Conservation (phyloP, 1,140 invertebrate species). For the Tachypleus tridentatus region DNA sequence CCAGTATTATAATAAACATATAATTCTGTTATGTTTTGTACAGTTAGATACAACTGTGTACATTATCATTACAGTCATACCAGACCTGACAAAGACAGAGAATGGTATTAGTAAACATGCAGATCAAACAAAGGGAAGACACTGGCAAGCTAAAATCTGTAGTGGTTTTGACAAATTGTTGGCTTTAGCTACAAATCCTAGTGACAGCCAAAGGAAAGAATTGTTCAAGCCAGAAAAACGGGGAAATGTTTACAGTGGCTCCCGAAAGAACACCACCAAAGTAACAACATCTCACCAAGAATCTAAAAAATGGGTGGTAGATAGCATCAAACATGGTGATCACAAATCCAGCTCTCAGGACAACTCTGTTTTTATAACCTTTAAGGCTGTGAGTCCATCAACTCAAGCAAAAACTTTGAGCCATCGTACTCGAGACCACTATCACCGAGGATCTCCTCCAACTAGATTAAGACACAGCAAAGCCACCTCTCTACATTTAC, state of each 20-base stretch:
- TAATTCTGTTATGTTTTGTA: too few relatives aligned
- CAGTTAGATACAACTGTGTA: too few relatives aligned
- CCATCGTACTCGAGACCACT: too few relatives aligned
- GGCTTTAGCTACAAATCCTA: constrained; percentile 68
- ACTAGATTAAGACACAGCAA: constrained; percentile 9
- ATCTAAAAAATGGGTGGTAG: too few relatives aligned
- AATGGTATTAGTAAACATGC: constrained; percentile 9
- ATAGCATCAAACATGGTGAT: constrained; percentile 6
- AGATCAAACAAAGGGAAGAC: constrained; percentile 23
- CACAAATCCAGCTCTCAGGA: constrained; percentile 2
- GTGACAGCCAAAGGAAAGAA: constrained; percentile 38
- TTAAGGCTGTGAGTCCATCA: constrained; percentile 10
- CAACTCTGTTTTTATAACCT: constrained; percentile 12
- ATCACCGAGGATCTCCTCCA: too few relatives aligned
- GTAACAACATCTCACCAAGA: too few relatives aligned
- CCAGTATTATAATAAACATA: too few relatives aligned
- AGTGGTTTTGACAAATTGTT: constrained; percentile 75
- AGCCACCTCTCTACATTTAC: constrained; percentile 2
- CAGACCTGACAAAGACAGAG: neutral
- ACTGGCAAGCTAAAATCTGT: constrained; percentile 74
- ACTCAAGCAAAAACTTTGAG: neutral
- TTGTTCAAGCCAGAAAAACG: too few relatives aligned
- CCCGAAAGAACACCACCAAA: neutral
- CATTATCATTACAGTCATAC: too few relatives aligned
- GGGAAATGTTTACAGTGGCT: too few relatives aligned